Percentiles rank a stretch among this genome's conserved stretches.
Evolutionary conservation across 2,888 invertebrate species (phyloP).

Genomic region (Ethmia dodecea): DNA sequence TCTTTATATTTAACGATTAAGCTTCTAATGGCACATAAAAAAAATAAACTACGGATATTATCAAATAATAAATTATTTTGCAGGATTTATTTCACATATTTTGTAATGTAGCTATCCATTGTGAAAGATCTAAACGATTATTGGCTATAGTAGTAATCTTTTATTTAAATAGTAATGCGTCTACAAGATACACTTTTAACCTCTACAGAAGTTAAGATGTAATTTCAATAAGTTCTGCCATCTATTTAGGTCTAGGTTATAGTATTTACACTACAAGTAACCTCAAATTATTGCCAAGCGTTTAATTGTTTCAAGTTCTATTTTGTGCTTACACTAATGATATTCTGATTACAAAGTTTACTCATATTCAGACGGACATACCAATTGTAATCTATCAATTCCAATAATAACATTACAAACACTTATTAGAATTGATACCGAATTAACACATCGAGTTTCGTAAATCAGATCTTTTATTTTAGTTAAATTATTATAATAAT

Average conservation of each 20-base stretch:
- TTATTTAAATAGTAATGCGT: too few relatives aligned
- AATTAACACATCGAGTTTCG: constrained; percentile 29
- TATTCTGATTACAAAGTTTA: constrained; percentile 69
- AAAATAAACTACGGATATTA: constrained; percentile 28
- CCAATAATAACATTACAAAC: constrained; percentile 56
- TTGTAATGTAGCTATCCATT: too few relatives aligned
- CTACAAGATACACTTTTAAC: too few relatives aligned
- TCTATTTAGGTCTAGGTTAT: too few relatives aligned
- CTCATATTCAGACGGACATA: constrained; percentile 71
- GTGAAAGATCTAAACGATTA: too few relatives aligned
- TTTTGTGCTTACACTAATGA: constrained; percentile 62
- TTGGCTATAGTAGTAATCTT: too few relatives aligned
- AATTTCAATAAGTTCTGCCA: neutral
- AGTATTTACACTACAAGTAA: constrained; percentile 10
- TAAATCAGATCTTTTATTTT: constrained; percentile 27
- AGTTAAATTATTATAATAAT: constrained; percentile 24
- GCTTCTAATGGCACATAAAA: constrained; percentile 66
- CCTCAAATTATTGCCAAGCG: constrained; percentile 69
- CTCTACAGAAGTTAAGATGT: too few relatives aligned
- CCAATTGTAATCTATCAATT: constrained; percentile 65
- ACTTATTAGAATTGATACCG: constrained; percentile 42
- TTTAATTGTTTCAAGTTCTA: constrained; percentile 52
- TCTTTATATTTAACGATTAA: constrained; percentile 44
- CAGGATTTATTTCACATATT: too few relatives aligned
- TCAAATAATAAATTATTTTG: neutral